A percentile compares a stretch with the other conserved stretches of the same genome.
Conservation (phyloP, 64 coral and sea anemone species). For the Exaiptasia diaphana region DNA sequence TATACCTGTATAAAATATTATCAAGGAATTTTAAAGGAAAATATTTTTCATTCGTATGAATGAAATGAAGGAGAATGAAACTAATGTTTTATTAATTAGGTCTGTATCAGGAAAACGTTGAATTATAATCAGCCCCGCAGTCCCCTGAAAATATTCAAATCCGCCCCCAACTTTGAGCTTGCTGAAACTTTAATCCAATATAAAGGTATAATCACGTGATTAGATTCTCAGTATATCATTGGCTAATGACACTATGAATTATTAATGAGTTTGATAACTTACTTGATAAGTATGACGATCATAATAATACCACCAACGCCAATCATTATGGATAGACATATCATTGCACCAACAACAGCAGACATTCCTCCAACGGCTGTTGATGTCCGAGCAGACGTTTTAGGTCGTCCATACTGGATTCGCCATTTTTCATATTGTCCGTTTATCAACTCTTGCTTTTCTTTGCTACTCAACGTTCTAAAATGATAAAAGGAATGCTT, state of each 20-base stretch:
- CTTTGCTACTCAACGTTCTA: background rate
- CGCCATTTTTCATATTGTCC: constrained; percentile 32
- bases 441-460: background rate
- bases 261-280: no score
- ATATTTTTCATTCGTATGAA: constrained; percentile 20
- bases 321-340: constrained; percentile 65
- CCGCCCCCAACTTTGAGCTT: no score
- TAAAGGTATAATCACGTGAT: no score
- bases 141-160: no score
- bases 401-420: constrained; percentile 14
- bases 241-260: no score
- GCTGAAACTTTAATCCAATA: no score
- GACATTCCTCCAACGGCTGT: constrained; percentile 7
- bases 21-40: background rate
- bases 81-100: background rate
- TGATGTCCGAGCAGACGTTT: background rate
- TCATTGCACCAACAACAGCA: constrained; percentile 55
- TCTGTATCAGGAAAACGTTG: no score
- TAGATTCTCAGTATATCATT: no score
- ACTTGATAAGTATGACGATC: constrained; percentile 68
- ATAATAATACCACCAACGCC: constrained; percentile 67
- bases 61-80: background rate
- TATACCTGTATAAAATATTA: background rate
- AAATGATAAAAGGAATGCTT: background rate
- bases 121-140: no score